These are phyloP conservation scores for Pseudocheirus occidentalis DNA, from an alignment of 2,797 vertebrate genomes.

Conservation along the genomic window DNA sequence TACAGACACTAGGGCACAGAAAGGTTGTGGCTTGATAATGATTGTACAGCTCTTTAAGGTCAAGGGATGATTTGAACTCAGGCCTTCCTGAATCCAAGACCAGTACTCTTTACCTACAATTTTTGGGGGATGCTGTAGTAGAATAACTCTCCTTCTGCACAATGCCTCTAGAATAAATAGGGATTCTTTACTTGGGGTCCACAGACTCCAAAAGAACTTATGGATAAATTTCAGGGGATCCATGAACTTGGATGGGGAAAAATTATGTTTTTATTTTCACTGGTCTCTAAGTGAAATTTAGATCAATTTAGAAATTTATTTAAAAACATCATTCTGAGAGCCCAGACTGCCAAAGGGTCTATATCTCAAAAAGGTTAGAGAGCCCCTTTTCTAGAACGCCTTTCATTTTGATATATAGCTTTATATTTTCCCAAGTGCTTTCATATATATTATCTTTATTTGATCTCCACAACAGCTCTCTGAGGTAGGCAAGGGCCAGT, in stretches of 20 bases:
- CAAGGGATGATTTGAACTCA: not conserved
- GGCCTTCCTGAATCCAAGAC: too few relatives aligned
- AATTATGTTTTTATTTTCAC: not conserved
- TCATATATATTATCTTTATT: not conserved
- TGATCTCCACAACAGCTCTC: not conserved
- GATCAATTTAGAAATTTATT: not conserved
- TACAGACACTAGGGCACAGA: not conserved
- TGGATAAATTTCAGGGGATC: not conserved
- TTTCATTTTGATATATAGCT: not conserved
- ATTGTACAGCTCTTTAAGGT: not conserved
- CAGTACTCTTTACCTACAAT: not conserved
- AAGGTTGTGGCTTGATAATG: not conserved
- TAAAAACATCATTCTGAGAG: not conserved
- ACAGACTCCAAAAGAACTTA: not conserved
- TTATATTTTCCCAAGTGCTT: not conserved
- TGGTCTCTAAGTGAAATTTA: not conserved
- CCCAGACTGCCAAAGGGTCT: not conserved
- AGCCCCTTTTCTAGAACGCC: not conserved
- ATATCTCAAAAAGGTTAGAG: not conserved
- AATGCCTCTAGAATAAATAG: not conserved
- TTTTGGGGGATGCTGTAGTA: not conserved
- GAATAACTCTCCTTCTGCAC: not conserved
- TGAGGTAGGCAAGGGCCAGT: not conserved
- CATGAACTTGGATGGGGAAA: not conserved
- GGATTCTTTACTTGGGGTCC: not conserved